phyloP scores from a whole-genome alignment of 2,797 vertebrate species.

The Sandelia bainsii region DNA sequence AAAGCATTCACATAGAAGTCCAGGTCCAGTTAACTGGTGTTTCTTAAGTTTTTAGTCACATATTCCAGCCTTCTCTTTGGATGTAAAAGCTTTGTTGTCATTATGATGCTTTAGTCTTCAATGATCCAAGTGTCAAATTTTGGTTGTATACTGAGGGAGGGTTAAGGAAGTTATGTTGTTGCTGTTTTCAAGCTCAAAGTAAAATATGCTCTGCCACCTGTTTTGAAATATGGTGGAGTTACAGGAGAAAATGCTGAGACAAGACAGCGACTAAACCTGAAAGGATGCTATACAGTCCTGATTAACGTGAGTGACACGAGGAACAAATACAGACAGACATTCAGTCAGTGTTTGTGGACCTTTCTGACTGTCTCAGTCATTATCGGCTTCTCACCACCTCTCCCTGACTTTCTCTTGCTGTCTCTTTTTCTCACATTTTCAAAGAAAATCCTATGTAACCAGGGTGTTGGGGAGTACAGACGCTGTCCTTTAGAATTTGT shows the following conservation, averaged over 20 bases:
- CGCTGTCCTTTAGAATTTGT: conserved; percentile 54
- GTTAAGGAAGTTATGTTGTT: too few relatives aligned
- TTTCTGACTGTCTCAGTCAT: conserved; percentile 52
- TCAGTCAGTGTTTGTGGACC: conserved; percentile 41
- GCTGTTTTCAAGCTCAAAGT: too few relatives aligned
- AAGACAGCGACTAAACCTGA: background rate
- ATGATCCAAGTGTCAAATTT: too few relatives aligned
- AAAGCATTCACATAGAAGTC: background rate
- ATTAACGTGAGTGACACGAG: conserved; percentile 24
- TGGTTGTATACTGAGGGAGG: too few relatives aligned
- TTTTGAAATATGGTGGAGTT: conserved; percentile 17
- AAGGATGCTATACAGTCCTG: background rate
- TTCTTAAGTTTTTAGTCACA: background rate
- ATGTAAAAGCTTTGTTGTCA: too few relatives aligned
- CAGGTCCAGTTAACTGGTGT: background rate
- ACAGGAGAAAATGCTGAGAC: conserved; percentile 7
- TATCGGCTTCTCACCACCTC: conserved; percentile 49
- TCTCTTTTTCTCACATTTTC: conserved; percentile 52
- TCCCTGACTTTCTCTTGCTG: conserved; percentile 39
- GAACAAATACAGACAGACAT: conserved; percentile 49
- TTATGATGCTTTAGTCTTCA: too few relatives aligned
- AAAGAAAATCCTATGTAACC: conserved; percentile 31
- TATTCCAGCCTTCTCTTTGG: background rate
- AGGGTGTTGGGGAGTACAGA: conserved; percentile 17
- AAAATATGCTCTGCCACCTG: conserved; percentile 7